phyloP scores from a whole-genome alignment of 2,888 invertebrate species.

The Ligdia adustata region DNA sequence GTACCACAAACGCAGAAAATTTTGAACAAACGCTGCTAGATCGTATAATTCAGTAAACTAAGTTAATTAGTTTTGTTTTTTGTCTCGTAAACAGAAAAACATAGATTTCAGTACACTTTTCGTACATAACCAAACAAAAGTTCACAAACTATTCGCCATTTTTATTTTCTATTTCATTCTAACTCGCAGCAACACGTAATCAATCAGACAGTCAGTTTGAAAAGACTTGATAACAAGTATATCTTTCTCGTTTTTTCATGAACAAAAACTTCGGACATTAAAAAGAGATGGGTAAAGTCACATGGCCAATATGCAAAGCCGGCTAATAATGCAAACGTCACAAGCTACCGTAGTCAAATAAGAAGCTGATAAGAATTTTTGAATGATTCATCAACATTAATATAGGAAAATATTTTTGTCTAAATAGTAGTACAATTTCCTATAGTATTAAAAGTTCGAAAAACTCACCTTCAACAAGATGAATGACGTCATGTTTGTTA shows the following conservation, averaged over 20 bases:
- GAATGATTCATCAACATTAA: constrained; percentile 53
- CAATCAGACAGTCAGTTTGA: constrained; percentile 30
- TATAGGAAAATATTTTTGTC: constrained; percentile 10
- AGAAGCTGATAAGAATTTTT: constrained; percentile 68
- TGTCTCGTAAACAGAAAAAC: neutral
- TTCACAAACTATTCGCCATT: constrained; percentile 57
- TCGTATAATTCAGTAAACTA: neutral
- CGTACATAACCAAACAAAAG: constrained; percentile 41
- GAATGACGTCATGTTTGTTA: constrained; percentile 84
- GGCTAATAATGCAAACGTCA: constrained; percentile 66
- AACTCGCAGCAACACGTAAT: constrained; percentile 48
- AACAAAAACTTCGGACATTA: neutral
- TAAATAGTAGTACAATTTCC: constrained; percentile 14
- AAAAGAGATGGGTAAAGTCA: constrained; percentile 53
- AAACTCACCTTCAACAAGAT: constrained; percentile 79
- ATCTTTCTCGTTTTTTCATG: constrained; percentile 32
- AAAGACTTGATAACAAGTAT: constrained; percentile 5
- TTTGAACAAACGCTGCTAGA: too few relatives aligned
- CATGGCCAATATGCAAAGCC: constrained; percentile 30
- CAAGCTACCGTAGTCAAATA: constrained; percentile 67
- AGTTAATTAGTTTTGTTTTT: neutral
- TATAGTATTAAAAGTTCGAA: constrained; percentile 17
- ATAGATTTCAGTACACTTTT: constrained; percentile 8
- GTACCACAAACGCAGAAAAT: neutral
- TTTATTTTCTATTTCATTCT: constrained; percentile 70